These are phyloP conservation scores for Mylabris sibirica DNA, from an alignment of 2,888 invertebrate genomes.

Conservation along the genomic window DNA sequence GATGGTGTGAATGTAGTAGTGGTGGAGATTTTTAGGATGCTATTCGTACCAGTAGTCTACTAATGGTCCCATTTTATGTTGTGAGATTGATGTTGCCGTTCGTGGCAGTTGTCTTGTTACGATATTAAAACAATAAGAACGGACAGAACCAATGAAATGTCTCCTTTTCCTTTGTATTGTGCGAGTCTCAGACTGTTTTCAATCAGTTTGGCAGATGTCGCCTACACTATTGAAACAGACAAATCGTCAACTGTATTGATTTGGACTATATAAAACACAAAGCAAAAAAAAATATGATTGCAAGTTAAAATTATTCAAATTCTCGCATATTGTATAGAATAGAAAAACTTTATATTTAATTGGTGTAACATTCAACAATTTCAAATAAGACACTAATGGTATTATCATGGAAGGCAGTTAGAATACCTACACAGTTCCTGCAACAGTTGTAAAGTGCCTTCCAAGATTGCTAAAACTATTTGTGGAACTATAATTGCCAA, in stretches of 20 bases:
- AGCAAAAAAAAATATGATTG: neutral
- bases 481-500: slow-evolving; percentile 57
- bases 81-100: slow-evolving; percentile 12
- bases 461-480: slow-evolving; percentile 59
- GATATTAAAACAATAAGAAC: slow-evolving; percentile 30
- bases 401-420: slow-evolving; percentile 24
- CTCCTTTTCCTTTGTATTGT: slow-evolving; percentile 14
- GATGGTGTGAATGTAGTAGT: neutral
- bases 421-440: slow-evolving; percentile 36
- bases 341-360: neutral
- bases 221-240: slow-evolving; percentile 31
- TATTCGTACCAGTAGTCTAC: slow-evolving; percentile 9
- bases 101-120: slow-evolving; percentile 22
- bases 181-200: slow-evolving; percentile 33
- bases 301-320: neutral
- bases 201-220: slow-evolving; percentile 38
- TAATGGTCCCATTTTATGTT: slow-evolving; percentile 12
- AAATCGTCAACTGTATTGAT: slow-evolving; percentile 31
- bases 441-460: slow-evolving; percentile 54
- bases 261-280: too few species aligned
- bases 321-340: neutral
- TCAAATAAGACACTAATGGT: neutral
- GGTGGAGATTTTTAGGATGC: neutral
- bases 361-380: neutral
- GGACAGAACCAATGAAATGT: slow-evolving; percentile 30